phyloP scores from a whole-genome alignment of 2,797 vertebrate species.

The Heteromormyrus szaboi region DNA sequence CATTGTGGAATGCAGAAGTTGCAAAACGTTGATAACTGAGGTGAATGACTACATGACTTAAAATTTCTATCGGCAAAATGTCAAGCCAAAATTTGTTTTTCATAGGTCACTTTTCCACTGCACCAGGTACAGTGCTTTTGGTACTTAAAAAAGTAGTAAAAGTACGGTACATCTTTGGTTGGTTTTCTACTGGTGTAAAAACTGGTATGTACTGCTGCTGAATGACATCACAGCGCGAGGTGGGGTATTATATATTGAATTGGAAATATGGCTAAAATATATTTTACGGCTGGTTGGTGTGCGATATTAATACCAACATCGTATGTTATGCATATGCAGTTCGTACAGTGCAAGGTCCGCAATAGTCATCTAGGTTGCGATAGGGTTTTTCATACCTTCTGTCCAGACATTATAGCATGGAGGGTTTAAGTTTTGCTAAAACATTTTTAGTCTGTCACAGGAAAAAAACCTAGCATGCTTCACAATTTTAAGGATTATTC shows the following conservation, averaged over 20 bases:
- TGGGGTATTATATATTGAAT: neutral
- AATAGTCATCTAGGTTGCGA: neutral
- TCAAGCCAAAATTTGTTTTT: neutral
- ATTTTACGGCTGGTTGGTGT: neutral
- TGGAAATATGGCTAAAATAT: neutral
- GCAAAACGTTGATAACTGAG: neutral
- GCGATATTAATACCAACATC: neutral
- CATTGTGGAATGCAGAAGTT: neutral
- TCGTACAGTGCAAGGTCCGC: neutral
- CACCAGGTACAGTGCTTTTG: neutral
- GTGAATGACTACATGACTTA: neutral
- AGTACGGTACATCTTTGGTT: neutral
- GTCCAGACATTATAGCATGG: neutral
- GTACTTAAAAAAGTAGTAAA: neutral
- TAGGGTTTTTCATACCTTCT: neutral
- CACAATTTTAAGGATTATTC: neutral
- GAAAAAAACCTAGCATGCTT: neutral
- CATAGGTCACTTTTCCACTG: neutral
- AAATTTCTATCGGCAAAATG: neutral
- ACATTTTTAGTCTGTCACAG: neutral
- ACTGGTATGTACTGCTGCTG: neutral
- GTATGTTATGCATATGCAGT: neutral
- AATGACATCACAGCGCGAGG: neutral
- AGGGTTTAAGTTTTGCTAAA: neutral
- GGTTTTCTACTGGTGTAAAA: neutral